phyloP scores from a whole-genome alignment of 1,140 invertebrate genomes.

The Yoshiicerus persimilis region DNA sequence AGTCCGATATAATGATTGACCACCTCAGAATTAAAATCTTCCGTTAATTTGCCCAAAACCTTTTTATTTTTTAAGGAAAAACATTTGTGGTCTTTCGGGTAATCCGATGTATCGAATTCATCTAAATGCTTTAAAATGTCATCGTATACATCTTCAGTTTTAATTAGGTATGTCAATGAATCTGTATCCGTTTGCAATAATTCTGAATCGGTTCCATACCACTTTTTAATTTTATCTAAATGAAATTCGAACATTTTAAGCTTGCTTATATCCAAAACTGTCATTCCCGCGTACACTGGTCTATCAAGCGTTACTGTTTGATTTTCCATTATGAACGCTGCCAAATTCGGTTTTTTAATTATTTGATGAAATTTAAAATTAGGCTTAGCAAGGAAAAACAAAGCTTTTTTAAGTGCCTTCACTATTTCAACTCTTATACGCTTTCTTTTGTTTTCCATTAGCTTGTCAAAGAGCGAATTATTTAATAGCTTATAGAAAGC shows the following conservation, averaged over 20 bases:
- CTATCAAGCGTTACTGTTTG: background rate
- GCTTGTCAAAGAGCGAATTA: background rate
- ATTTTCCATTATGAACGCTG: background rate
- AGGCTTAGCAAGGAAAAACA: background rate
- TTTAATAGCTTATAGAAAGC: background rate
- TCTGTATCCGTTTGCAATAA: background rate
- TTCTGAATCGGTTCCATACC: background rate
- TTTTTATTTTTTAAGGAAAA: constrained; percentile 55
- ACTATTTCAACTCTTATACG: background rate
- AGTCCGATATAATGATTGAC: background rate
- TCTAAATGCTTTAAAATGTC: background rate
- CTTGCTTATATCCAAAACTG: background rate
- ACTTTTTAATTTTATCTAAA: background rate
- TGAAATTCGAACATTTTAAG: background rate
- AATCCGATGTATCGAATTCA: constrained; percentile 30
- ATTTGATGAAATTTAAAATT: background rate
- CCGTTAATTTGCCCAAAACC: constrained; percentile 58
- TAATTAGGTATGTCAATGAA: background rate
- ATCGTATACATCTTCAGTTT: constrained; percentile 17
- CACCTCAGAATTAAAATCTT: constrained; percentile 51
- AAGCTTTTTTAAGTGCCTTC: background rate
- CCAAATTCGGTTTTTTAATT: background rate
- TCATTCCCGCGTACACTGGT: background rate
- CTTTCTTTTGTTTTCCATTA: background rate
- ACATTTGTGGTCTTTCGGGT: constrained; percentile 5